These are phyloP conservation scores for Coptotermes formosanus DNA, from an alignment of 1,140 invertebrate species.

Conservation along the genomic window DNA sequence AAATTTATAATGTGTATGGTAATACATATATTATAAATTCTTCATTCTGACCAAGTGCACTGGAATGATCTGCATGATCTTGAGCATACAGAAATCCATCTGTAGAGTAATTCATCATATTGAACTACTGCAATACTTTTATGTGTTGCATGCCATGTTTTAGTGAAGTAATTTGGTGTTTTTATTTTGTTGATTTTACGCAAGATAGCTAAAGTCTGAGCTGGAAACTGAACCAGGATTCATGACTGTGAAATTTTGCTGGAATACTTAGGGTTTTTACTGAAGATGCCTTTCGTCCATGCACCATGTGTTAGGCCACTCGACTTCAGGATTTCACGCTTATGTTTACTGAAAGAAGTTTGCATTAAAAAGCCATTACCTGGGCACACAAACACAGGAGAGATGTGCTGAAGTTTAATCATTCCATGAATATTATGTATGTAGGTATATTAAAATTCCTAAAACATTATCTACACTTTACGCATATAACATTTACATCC, in stretches of 20 bases:
- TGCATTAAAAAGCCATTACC: conserved; percentile 16
- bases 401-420: not conserved
- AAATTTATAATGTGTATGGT: too few species aligned
- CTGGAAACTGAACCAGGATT: not conserved
- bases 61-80: too few species aligned
- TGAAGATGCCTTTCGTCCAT: not conserved
- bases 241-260: not conserved
- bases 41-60: too few species aligned
- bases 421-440: not conserved
- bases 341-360: not conserved
- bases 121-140: too few species aligned
- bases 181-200: not conserved
- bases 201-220: not conserved
- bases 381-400: not conserved
- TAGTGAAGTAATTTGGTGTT: not conserved
- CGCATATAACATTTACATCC: not conserved
- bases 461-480: not conserved
- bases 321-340: not conserved
- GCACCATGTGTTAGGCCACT: not conserved
- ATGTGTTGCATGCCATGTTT: too few species aligned
- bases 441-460: not conserved
- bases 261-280: not conserved
- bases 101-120: too few species aligned
- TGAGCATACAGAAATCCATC: too few species aligned
- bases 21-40: too few species aligned